Evolutionary conservation across 2,888 invertebrate species (phyloP).

Genomic region (Chesias legatella): DNA sequence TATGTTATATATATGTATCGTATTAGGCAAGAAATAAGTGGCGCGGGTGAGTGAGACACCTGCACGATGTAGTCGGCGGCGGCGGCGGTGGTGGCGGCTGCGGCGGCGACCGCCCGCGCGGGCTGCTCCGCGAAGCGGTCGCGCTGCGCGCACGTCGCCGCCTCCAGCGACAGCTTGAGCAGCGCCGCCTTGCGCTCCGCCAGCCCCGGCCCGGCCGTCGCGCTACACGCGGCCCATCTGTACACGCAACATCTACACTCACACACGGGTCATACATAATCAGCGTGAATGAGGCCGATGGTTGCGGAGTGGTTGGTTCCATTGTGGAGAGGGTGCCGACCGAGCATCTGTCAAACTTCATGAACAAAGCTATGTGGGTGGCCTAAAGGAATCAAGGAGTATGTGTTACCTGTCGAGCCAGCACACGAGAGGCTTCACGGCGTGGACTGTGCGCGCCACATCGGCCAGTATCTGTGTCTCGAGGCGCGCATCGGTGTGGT

Average conservation of each 20-base stretch:
- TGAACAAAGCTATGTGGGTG: no score
- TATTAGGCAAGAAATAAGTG: no score
- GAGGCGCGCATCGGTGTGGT: constrained; percentile 83
- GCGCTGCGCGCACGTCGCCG: constrained; percentile 94
- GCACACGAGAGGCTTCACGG: constrained; percentile 92
- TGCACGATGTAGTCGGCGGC: constrained; percentile 87
- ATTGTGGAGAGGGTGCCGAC: no score
- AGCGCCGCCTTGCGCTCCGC: constrained; percentile 80
- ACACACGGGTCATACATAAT: constrained; percentile 1
- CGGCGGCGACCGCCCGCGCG: constrained; percentile 86
- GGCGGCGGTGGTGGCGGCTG: constrained; percentile 87
- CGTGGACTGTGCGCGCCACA: constrained; percentile 90
- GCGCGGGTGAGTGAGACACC: no score
- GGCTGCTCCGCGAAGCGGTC: constrained; percentile 94
- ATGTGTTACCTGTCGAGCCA: constrained; percentile 92
- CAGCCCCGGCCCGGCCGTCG: constrained; percentile 34
- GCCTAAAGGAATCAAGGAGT: constrained; percentile 30
- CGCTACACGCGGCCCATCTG: constrained; percentile 27
- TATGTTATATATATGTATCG: no score
- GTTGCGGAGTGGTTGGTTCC: no score
- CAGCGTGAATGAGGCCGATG: no score
- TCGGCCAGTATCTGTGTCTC: constrained; percentile 91
- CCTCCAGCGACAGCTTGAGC: constrained; percentile 89
- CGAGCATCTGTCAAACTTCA: no score
- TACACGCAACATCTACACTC: no score